Evolutionary conservation across 2,797 vertebrate genomes (phyloP).

Genomic region (Smutsia gigantea): DNA sequence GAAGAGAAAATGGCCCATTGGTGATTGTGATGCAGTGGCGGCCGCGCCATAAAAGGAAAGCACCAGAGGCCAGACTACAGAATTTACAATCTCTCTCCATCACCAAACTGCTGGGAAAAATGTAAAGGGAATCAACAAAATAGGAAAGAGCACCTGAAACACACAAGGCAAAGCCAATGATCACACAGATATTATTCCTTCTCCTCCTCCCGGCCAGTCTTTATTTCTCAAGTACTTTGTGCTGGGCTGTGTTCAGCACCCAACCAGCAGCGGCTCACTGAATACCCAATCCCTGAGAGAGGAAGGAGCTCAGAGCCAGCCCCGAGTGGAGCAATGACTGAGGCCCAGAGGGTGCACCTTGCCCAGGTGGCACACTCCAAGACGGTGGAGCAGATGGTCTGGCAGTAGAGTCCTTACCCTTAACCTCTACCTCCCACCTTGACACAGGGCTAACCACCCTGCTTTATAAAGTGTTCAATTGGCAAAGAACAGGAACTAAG

Average conservation of each 20-base stretch:
- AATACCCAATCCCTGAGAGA: background rate
- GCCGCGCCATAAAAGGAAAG: background rate
- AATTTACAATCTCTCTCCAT: background rate
- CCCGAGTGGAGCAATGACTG: background rate
- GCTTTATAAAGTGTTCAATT: background rate
- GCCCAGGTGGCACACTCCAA: background rate
- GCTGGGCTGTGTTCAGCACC: background rate
- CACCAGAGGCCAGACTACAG: background rate
- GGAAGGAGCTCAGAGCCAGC: background rate
- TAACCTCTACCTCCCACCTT: background rate
- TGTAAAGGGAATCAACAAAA: background rate
- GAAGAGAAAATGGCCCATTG: background rate
- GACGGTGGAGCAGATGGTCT: accelerated
- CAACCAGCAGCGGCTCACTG: background rate
- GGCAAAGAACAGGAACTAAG: background rate
- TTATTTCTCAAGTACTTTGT: background rate
- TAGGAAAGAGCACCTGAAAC: background rate
- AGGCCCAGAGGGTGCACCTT: background rate
- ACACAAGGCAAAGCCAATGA: background rate
- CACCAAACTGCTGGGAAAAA: background rate
- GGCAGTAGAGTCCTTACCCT: background rate
- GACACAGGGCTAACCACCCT: background rate
- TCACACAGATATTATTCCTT: background rate
- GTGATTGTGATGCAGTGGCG: background rate
- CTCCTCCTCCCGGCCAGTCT: background rate